These are phyloP conservation scores for Paramisgurnus dabryanus DNA, from an alignment of 2,113 vertebrate genomes.

Conservation along the genomic window DNA sequence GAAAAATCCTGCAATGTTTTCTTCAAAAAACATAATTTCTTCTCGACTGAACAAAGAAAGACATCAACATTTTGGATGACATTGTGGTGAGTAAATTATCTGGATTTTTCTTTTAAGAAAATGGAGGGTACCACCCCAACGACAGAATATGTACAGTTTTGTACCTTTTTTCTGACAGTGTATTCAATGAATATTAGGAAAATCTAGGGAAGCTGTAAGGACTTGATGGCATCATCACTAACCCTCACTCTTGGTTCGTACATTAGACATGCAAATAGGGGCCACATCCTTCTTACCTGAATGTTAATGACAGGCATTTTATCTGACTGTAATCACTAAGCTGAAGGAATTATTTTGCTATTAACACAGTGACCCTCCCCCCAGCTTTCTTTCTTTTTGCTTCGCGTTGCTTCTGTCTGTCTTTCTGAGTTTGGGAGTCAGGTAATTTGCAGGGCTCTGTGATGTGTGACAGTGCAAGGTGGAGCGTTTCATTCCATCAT, in stretches of 20 bases:
- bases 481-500: constrained; percentile 44
- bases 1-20: too few species aligned
- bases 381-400: background rate
- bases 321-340: constrained; percentile 24
- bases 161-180: too few species aligned
- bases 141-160: too few species aligned
- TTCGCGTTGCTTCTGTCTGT: constrained; percentile 4
- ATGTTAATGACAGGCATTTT: constrained; percentile 3
- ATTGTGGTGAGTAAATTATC: too few species aligned
- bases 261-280: background rate
- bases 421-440: constrained; percentile 38
- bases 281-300: background rate
- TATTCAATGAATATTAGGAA: background rate
- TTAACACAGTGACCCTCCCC: constrained; percentile 37
- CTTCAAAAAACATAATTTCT: too few species aligned
- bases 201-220: background rate
- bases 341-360: constrained; percentile 25
- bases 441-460: constrained; percentile 38
- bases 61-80: too few species aligned
- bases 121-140: too few species aligned
- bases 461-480: constrained; percentile 43
- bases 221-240: background rate
- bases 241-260: background rate
- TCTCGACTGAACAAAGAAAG: too few species aligned
- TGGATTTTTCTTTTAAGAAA: too few species aligned